Conservation (phyloP, 2,113 vertebrate species). For the Apteryx owenii region DNA sequence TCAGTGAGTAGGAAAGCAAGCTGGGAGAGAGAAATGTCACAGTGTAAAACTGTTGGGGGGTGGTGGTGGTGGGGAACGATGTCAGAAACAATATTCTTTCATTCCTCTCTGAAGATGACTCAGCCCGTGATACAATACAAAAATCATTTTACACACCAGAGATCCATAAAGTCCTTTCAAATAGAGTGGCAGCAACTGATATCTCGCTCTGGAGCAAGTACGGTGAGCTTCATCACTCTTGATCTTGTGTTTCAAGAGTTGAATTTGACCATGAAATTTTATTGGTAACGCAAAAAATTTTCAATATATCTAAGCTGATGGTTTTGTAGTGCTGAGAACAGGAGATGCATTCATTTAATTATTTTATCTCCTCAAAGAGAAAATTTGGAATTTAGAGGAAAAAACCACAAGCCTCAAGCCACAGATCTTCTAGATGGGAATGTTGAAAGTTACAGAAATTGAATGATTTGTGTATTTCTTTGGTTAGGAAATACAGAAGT, state of each 20-base stretch:
- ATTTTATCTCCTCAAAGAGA: neutral
- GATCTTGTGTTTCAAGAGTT: neutral
- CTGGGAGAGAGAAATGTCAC: slow-evolving; percentile 34
- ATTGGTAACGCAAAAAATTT: neutral
- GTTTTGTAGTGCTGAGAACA: neutral
- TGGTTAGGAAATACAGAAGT: neutral
- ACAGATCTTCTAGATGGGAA: neutral
- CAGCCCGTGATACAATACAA: neutral
- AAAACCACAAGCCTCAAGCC: neutral
- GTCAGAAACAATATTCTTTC: slow-evolving; percentile 56
- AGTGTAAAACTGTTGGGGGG: slow-evolving; percentile 26
- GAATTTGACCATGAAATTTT: neutral
- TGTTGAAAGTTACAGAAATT: neutral
- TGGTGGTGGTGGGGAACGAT: neutral
- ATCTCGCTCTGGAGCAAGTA: neutral
- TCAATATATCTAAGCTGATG: neutral
- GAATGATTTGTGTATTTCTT: neutral
- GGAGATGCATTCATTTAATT: neutral
- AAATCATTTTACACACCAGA: slow-evolving; percentile 69
- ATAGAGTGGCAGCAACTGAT: neutral
- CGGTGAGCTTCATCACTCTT: neutral
- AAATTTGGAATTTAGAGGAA: neutral
- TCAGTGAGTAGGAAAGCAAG: slow-evolving; percentile 64
- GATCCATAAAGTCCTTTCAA: slow-evolving; percentile 54
- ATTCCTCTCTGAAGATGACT: slow-evolving; percentile 57